Evolutionary conservation across 2,888 invertebrate species (phyloP).

Genomic region (Ennomos quercinarius): DNA sequence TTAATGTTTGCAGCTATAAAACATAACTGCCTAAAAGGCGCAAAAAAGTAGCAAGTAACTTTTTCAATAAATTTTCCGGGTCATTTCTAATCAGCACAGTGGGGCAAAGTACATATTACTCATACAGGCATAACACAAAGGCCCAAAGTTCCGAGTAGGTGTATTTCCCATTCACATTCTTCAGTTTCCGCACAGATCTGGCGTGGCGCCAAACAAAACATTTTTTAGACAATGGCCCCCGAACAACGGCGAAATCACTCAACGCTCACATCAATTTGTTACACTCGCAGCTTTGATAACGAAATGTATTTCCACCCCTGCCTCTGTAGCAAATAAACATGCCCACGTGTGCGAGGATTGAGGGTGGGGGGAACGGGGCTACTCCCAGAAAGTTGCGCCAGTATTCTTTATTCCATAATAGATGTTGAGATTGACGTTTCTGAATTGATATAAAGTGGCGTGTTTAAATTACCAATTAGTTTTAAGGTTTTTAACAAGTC

Average conservation of each 20-base stretch:
- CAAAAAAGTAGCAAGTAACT: too few relatives aligned
- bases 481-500: too few relatives aligned
- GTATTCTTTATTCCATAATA: too few relatives aligned
- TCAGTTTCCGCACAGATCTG: slow-evolving; percentile 31
- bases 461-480: too few relatives aligned
- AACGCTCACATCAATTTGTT: slow-evolving; percentile 39
- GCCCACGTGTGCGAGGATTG: slow-evolving; percentile 15
- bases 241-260: slow-evolving; percentile 39
- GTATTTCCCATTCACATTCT: slow-evolving; percentile 21
- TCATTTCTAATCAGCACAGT: too few relatives aligned
- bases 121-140: slow-evolving; percentile 16
- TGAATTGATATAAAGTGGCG: too few relatives aligned
- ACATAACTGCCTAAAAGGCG: too few relatives aligned
- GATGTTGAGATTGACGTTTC: too few relatives aligned
- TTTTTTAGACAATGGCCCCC: slow-evolving; percentile 36
- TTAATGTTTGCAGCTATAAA: too few relatives aligned
- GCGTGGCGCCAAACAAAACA: slow-evolving; percentile 41
- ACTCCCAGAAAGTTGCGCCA: too few relatives aligned
- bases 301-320: slow-evolving; percentile 32
- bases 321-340: slow-evolving; percentile 32
- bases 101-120: slow-evolving; percentile 4
- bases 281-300: slow-evolving; percentile 31
- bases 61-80: too few relatives aligned
- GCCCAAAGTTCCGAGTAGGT: slow-evolving; percentile 21
- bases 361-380: slow-evolving; percentile 11